These are phyloP conservation scores for Coturnix japonica DNA, from an alignment of 2,113 vertebrate genomes.

Conservation along the genomic window DNA sequence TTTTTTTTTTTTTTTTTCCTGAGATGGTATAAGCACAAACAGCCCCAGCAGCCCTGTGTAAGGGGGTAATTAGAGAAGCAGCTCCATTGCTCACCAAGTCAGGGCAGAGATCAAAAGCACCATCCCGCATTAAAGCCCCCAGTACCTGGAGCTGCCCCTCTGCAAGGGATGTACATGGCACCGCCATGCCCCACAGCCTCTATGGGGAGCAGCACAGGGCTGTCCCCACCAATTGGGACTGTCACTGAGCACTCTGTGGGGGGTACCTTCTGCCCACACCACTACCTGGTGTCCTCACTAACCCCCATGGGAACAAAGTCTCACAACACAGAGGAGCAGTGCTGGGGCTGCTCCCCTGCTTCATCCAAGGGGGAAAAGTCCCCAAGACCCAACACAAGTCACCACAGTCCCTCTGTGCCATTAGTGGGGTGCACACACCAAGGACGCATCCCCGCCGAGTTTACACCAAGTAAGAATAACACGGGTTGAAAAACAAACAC, in stretches of 20 bases:
- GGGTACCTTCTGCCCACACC: background rate
- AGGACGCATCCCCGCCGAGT: accelerated
- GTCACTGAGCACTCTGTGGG: accelerated
- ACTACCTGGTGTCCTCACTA: accelerated
- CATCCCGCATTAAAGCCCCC: too few species aligned
- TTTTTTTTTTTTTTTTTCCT: background rate
- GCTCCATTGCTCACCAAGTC: background rate
- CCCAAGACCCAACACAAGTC: background rate
- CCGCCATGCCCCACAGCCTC: too few species aligned
- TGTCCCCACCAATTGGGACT: accelerated
- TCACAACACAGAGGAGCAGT: too few species aligned
- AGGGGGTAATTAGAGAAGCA: slow-evolving; percentile 47
- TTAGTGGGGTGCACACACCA: background rate
- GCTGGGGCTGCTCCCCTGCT: background rate
- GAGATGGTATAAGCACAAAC: background rate
- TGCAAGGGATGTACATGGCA: background rate
- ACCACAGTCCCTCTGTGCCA: background rate
- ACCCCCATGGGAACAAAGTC: background rate
- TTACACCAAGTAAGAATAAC: background rate
- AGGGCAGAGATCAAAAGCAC: slow-evolving; percentile 51
- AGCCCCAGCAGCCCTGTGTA: slow-evolving; percentile 4
- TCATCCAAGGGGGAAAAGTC: background rate
- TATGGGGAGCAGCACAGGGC: background rate
- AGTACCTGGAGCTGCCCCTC: accelerated
- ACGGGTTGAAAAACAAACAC: background rate